A percentile compares a stretch with the other conserved stretches of the same genome.
phyloP scores from a whole-genome alignment of 2,113 vertebrate genomes.

The Chrysemys picta region DNA sequence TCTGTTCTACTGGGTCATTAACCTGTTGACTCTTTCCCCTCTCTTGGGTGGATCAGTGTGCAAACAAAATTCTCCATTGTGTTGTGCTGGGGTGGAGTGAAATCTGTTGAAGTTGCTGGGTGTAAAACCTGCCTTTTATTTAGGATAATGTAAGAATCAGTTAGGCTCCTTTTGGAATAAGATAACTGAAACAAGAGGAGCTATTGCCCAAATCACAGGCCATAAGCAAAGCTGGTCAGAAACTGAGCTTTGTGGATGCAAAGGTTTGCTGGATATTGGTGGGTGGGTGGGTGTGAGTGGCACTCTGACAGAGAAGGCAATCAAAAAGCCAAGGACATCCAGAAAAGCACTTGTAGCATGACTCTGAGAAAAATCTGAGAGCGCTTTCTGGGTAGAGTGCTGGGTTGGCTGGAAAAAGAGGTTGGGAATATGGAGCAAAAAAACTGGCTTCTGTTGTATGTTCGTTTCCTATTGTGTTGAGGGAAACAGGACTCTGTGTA shows the following conservation, averaged over 20 bases:
- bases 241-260: neutral
- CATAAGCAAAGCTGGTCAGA: neutral
- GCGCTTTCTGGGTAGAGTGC: neutral
- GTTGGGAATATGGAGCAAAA: neutral
- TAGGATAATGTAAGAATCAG: neutral
- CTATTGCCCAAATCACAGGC: rapidly evolving
- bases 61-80: neutral
- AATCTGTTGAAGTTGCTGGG: neutral
- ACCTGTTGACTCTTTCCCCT: neutral
- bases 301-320: neutral
- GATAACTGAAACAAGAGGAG: too few relatives aligned
- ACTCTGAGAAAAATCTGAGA: neutral
- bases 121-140: neutral
- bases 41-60: neutral
- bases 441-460: neutral
- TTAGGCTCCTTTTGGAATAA: neutral
- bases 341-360: neutral
- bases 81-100: neutral
- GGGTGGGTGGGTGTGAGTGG: neutral
- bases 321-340: neutral
- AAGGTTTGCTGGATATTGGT: neutral
- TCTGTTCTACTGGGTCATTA: neutral
- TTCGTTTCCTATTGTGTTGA: neutral
- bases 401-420: neutral
- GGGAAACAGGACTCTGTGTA: neutral